Percentiles rank a stretch among this genome's conserved stretches.
phyloP scores from a whole-genome alignment of 2,888 invertebrate species.

The Andricus curvator region DNA sequence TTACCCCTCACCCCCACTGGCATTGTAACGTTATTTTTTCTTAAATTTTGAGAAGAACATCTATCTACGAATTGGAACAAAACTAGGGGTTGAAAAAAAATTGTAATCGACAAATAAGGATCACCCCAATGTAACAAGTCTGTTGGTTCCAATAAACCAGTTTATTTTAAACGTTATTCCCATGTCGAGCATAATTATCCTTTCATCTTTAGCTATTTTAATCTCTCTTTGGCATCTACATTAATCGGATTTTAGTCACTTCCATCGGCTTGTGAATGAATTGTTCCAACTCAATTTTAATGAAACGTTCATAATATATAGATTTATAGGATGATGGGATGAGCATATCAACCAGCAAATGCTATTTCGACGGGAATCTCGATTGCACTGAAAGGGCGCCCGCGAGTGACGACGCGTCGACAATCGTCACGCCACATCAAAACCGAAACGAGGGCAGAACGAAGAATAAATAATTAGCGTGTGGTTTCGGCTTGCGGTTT shows the following conservation, averaged over 20 bases:
- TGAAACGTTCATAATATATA: slow-evolving; percentile 11
- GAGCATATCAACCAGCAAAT: slow-evolving; percentile 4
- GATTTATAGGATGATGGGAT: neutral
- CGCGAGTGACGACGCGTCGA: slow-evolving; percentile 36
- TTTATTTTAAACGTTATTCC: no score
- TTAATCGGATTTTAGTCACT: neutral
- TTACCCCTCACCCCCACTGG: no score
- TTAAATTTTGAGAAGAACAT: no score
- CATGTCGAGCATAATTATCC: no score
- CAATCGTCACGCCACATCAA: slow-evolving; percentile 52
- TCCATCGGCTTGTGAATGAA: neutral
- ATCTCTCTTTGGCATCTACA: no score
- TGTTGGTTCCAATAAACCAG: no score
- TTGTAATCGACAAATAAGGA: no score
- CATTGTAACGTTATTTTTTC: no score
- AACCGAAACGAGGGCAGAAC: slow-evolving; percentile 61
- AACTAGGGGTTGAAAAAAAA: no score
- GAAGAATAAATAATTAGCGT: slow-evolving; percentile 71
- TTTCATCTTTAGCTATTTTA: no score
- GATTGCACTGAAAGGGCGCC: slow-evolving; percentile 24
- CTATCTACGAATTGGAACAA: no score
- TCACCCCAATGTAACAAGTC: no score
- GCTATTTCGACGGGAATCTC: neutral
- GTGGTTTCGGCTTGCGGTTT: slow-evolving; percentile 69
- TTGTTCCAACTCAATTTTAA: neutral